Conservation (phyloP, 2,797 vertebrate species). For the Peromyscus nudipes region DNA sequence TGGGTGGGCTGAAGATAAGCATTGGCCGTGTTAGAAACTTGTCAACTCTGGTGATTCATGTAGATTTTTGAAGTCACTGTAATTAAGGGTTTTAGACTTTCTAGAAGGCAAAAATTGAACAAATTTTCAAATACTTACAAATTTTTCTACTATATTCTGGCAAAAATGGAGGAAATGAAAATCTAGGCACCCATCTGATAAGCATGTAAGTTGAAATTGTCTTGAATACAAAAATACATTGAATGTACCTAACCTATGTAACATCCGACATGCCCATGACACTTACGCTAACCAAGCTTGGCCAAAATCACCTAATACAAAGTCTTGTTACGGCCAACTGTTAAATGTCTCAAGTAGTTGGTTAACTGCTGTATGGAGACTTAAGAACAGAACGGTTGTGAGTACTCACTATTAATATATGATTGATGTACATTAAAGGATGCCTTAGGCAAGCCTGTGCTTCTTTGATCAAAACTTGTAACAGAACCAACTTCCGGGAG, state of each 20-base stretch:
- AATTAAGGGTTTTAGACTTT: background rate
- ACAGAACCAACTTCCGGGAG: background rate
- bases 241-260: background rate
- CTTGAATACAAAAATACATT: background rate
- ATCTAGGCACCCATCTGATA: background rate
- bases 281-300: background rate
- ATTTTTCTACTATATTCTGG: background rate
- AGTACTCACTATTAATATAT: background rate
- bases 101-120: background rate
- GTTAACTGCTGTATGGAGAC: background rate
- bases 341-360: background rate
- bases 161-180: background rate
- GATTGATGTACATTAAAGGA: background rate
- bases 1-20: background rate
- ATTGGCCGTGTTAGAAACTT: background rate
- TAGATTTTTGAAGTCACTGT: conserved; percentile 1
- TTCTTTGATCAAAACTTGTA: background rate
- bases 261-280: background rate
- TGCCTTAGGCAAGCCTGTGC: background rate
- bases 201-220: background rate
- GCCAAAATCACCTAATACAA: background rate
- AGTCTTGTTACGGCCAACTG: background rate
- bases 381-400: background rate
- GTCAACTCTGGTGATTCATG: background rate
- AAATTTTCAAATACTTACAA: background rate